Evolutionary conservation across 2,888 invertebrate species (phyloP).

Genomic region (Scaptomyza polygonia): DNA sequence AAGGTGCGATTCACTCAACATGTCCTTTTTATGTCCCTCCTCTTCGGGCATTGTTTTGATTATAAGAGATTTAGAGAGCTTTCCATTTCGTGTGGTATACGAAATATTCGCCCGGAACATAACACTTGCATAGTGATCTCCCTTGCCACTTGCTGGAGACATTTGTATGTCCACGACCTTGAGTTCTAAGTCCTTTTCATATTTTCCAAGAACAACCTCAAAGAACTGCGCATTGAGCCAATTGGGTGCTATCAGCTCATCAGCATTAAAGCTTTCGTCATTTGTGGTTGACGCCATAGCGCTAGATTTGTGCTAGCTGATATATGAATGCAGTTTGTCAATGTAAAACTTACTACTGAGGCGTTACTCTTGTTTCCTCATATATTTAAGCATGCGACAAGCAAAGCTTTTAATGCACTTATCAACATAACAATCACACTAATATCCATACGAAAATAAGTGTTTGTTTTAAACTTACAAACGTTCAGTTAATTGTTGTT

Average conservation of each 20-base stretch:
- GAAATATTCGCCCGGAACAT: slow-evolving; percentile 44
- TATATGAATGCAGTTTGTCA: not conserved
- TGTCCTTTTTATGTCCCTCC: slow-evolving; percentile 57
- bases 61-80: slow-evolving; percentile 39
- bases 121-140: slow-evolving; percentile 48
- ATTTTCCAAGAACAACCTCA: slow-evolving; percentile 28
- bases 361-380: not conserved
- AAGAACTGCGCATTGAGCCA: slow-evolving; percentile 60
- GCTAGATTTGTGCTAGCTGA: not conserved
- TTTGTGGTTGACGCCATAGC: slow-evolving; percentile 27
- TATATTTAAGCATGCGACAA: slow-evolving; percentile 1
- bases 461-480: not conserved
- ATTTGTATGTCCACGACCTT: slow-evolving; percentile 37
- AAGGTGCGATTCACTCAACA: slow-evolving; percentile 23
- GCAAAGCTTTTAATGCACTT: slow-evolving; percentile 13
- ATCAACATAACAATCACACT: not conserved
- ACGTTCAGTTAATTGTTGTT: no score
- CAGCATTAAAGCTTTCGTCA: slow-evolving; percentile 40
- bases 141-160: slow-evolving; percentile 52
- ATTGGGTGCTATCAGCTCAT: slow-evolving; percentile 55
- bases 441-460: no score
- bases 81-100: slow-evolving; percentile 9
- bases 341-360: not conserved
- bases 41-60: slow-evolving; percentile 59
- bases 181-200: slow-evolving; percentile 40